phyloP scores from a whole-genome alignment of 2,113 vertebrate species.

The Gasterosteus aculeatus region DNA sequence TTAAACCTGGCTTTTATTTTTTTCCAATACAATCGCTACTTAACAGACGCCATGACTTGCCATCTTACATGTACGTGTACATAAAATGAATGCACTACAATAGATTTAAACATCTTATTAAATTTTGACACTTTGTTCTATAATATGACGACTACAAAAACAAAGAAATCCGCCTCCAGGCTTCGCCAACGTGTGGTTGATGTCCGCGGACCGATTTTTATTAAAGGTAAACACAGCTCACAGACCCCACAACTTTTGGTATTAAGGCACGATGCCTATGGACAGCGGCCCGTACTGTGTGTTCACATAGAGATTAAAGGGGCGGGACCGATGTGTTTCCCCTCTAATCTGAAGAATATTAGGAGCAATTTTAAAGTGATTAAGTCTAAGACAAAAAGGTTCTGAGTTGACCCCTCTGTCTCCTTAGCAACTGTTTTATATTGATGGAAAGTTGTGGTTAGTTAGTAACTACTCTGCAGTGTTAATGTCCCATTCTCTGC shows the following conservation, averaged over 20 bases:
- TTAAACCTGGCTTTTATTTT: background rate
- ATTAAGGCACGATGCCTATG: background rate
- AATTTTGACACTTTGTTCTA: background rate
- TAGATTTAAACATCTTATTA: background rate
- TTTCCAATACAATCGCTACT: background rate
- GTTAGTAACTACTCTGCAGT: background rate
- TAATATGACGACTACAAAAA: background rate
- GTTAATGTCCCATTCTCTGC: background rate
- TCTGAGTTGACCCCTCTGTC: background rate
- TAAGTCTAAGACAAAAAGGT: background rate
- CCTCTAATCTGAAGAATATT: background rate
- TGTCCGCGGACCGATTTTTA: conserved; percentile 11
- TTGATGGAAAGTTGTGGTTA: background rate
- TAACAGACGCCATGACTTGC: background rate
- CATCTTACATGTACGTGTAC: background rate
- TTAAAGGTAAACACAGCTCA: conserved; percentile 12
- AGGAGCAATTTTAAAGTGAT: background rate
- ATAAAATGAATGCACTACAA: background rate
- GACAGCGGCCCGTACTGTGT: background rate
- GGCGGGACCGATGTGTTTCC: background rate
- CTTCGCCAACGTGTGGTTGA: conserved; percentile 4
- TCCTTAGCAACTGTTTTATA: background rate
- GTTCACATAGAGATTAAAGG: conserved; percentile 6
- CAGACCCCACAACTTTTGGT: background rate
- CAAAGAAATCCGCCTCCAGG: background rate